Conservation (phyloP, 2,888 invertebrate species). For the Hydrotaea cyrtoneurina region DNA sequence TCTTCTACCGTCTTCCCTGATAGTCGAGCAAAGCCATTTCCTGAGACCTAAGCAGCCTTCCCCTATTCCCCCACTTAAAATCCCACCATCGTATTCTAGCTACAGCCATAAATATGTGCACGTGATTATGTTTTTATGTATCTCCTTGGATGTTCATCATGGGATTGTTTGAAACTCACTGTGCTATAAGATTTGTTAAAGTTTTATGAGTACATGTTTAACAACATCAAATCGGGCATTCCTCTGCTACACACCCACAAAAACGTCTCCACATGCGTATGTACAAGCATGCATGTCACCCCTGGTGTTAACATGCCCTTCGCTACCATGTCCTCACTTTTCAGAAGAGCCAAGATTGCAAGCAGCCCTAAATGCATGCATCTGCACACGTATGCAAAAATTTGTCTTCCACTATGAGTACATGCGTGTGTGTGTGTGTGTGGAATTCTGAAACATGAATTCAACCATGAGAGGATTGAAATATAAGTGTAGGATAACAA, state of each 20-base stretch:
- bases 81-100: not conserved
- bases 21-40: no score
- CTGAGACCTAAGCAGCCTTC: no score
- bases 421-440: not conserved
- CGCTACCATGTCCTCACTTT: not conserved
- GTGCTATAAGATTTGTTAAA: slow-evolving; percentile 48
- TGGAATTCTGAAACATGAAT: not conserved
- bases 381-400: not conserved
- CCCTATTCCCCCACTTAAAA: no score
- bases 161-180: slow-evolving; percentile 12
- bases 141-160: not conserved
- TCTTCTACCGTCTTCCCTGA: no score
- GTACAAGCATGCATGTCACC: not conserved
- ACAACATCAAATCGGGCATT: slow-evolving; percentile 19
- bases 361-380: not conserved
- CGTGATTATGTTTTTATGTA: not conserved
- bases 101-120: not conserved
- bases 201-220: slow-evolving; percentile 38
- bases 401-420: not conserved
- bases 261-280: not conserved
- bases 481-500: not conserved
- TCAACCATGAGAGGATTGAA: not conserved
- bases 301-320: not conserved
- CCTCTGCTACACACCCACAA: not conserved
- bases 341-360: not conserved